Percentiles rank a stretch among this genome's conserved stretches.
Conservation (phyloP, 2,113 vertebrate genomes). For the Columba janthina region DNA sequence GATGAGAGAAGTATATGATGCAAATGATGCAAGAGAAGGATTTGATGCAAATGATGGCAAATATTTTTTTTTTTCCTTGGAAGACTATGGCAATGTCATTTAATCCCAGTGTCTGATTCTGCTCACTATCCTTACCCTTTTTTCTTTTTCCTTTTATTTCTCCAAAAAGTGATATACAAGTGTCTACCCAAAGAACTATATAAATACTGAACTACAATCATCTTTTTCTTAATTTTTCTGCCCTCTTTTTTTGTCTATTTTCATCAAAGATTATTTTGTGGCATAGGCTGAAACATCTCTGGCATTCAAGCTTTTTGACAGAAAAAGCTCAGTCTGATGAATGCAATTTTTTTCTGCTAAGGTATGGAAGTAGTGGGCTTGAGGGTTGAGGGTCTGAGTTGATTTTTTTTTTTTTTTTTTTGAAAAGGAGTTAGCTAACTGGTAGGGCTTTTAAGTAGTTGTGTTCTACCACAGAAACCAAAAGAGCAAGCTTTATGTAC, state of each 20-base stretch:
- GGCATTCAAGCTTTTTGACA: background rate
- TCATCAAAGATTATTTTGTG: background rate
- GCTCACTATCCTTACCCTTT: background rate
- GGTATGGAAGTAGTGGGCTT: background rate
- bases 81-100: background rate
- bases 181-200: background rate
- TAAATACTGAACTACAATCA: background rate
- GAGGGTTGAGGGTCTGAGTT: background rate
- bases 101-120: background rate
- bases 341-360: background rate
- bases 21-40: background rate
- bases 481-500: background rate
- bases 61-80: background rate
- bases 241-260: background rate
- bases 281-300: background rate
- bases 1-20: background rate
- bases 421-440: background rate
- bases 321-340: background rate
- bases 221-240: background rate
- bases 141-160: no score
- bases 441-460: background rate
- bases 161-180: background rate
- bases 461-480: background rate
- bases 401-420: background rate
- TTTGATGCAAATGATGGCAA: background rate